Conservation (phyloP, 1,140 invertebrate species). For the Drosophila azteca region DNA sequence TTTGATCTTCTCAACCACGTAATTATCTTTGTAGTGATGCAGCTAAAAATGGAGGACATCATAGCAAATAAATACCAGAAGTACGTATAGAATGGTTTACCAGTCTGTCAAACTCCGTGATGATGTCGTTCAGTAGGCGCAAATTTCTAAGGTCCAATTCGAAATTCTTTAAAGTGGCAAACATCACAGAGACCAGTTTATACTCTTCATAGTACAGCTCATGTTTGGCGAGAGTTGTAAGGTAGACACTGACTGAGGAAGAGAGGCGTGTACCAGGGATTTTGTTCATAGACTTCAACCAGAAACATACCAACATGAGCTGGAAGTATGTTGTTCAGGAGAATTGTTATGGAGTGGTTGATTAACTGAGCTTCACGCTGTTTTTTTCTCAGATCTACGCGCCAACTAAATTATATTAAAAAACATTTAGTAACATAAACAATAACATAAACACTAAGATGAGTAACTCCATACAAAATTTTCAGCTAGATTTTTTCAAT, state of each 20-base stretch:
- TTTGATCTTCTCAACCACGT: conserved; percentile 94
- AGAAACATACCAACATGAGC: conserved; percentile 90
- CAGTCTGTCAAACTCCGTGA: conserved; percentile 92
- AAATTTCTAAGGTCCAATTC: conserved; percentile 87
- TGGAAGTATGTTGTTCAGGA: conserved; percentile 93
- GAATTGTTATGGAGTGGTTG: conserved; percentile 91
- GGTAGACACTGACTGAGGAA: conserved; percentile 88
- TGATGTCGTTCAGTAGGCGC: conserved; percentile 93
- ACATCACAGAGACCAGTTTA: conserved; percentile 94
- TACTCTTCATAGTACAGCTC: conserved; percentile 93
- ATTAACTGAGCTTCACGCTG: conserved; percentile 90
- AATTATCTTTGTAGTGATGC: conserved; percentile 40
- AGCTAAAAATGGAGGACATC: conserved; percentile 6
- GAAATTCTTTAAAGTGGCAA: conserved; percentile 93
- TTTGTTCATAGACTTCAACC: too few relatives aligned
- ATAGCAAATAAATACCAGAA: neutral
- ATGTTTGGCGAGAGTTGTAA: conserved; percentile 88
- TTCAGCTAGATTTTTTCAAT: too few relatives aligned
- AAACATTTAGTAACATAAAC: too few relatives aligned
- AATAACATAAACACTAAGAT: too few relatives aligned
- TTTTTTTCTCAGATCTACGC: conserved; percentile 90
- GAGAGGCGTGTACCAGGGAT: conserved; percentile 42
- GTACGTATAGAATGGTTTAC: conserved; percentile 31
- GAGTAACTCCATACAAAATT: too few relatives aligned
- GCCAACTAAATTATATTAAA: conserved; percentile 87